These are phyloP conservation scores for Sebastes minor DNA, from an alignment of 2,797 vertebrate species.

Conservation along the genomic window DNA sequence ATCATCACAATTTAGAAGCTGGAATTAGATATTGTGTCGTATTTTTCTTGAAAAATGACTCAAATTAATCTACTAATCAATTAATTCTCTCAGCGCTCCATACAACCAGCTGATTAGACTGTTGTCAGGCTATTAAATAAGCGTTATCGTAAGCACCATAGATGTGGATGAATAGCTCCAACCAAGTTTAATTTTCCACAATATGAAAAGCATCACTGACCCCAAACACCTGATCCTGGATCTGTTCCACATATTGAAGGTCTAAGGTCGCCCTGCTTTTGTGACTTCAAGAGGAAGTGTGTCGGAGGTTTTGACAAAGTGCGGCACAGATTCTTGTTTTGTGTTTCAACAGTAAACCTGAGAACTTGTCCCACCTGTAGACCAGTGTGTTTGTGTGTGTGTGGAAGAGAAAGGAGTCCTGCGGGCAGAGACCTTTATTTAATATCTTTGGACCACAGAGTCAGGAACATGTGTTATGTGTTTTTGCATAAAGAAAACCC, in stretches of 20 bases:
- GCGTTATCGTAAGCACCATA: too few species aligned
- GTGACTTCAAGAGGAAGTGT: conserved; percentile 18
- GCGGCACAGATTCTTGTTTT: conserved; percentile 19
- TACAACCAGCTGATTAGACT: background rate
- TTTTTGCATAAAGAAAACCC: background rate
- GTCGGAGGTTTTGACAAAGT: conserved; percentile 31
- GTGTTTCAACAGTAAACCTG: conserved; percentile 56
- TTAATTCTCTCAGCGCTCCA: background rate
- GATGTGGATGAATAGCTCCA: background rate
- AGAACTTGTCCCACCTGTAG: conserved; percentile 45
- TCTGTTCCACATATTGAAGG: background rate
- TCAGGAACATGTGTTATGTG: background rate
- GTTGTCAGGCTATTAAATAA: too few species aligned
- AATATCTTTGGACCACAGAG: background rate
- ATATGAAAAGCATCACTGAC: conserved; percentile 1
- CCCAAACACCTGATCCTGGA: conserved; percentile 28
- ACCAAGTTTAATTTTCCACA: background rate
- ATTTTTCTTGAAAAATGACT: background rate
- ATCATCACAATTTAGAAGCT: background rate
- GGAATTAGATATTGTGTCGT: background rate
- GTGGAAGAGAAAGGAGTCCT: conserved; percentile 8
- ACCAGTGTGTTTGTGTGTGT: conserved; percentile 32
- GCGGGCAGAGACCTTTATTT: background rate
- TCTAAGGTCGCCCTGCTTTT: conserved; percentile 26
- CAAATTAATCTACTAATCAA: background rate